Evolutionary conservation across 2,797 vertebrate species (phyloP).

Genomic region (Lepus townsendii): DNA sequence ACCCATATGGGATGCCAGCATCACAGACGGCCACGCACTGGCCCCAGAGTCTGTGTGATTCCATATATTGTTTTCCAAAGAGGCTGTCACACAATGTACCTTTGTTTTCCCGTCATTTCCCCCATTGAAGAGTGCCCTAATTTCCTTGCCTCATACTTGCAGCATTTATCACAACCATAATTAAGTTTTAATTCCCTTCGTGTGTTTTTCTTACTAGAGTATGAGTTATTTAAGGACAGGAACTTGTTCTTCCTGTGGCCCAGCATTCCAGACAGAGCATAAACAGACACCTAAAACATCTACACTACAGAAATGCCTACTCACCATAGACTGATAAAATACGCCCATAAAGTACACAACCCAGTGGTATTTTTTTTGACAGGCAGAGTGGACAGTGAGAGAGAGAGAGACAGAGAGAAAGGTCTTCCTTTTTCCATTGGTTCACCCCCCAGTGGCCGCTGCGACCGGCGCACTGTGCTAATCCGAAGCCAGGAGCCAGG

Average conservation of each 20-base stretch:
- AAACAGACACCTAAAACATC: slow-evolving; percentile 8
- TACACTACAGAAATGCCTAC: background rate
- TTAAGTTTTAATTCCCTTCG: background rate
- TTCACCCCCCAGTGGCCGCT: too few species aligned
- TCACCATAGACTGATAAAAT: background rate
- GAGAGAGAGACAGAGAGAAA: too few species aligned
- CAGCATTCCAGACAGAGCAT: background rate
- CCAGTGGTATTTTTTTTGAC: background rate
- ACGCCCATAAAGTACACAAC: background rate
- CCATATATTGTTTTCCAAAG: background rate
- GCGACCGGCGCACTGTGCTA: too few species aligned
- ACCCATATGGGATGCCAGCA: too few species aligned
- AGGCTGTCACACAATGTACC: background rate
- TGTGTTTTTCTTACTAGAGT: background rate
- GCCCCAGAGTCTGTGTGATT: too few species aligned
- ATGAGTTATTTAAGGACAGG: background rate
- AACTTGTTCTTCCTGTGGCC: background rate
- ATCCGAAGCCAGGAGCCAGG: too few species aligned
- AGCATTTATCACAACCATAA: background rate
- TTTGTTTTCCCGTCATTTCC: background rate
- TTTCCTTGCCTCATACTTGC: background rate
- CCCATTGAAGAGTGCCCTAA: background rate
- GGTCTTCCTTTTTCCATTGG: too few species aligned
- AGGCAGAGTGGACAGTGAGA: too few species aligned
- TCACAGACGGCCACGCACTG: too few species aligned